phyloP scores from a whole-genome alignment of 2,797 vertebrate species.

The Holocentrus rufus region DNA sequence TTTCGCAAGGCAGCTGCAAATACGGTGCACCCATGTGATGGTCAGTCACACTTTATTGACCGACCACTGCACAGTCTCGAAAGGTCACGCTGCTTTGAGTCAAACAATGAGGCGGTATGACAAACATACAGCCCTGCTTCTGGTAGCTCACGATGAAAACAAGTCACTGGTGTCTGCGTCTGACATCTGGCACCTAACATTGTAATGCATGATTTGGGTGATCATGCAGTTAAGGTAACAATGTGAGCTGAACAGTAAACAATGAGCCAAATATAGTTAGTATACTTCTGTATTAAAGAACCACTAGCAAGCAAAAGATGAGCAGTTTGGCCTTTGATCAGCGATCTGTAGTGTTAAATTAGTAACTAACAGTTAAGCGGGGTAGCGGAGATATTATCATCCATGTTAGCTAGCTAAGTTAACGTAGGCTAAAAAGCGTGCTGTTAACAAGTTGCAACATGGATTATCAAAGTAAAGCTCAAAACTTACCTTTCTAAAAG shows the following conservation, averaged over 20 bases:
- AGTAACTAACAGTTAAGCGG: too few species aligned
- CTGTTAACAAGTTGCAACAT: constrained; percentile 4
- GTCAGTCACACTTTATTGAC: neutral
- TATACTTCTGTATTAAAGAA: neutral
- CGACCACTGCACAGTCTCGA: constrained; percentile 29
- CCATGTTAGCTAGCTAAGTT: constrained; percentile 42
- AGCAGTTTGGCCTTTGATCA: neutral
- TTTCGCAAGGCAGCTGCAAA: too few species aligned
- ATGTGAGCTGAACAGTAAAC: neutral
- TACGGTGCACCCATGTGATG: constrained; percentile 2
- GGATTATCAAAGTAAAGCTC: neutral
- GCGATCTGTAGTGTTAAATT: neutral
- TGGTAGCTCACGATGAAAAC: neutral
- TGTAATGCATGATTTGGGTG: neutral
- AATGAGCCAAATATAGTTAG: neutral
- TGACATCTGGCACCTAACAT: constrained; percentile 33
- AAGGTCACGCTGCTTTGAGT: constrained; percentile 20
- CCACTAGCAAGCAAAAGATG: neutral
- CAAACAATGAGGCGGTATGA: constrained; percentile 29
- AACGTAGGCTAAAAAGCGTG: constrained; percentile 20
- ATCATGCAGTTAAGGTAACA: neutral
- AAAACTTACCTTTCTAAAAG: constrained; percentile 36
- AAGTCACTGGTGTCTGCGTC: neutral
- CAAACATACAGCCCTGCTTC: neutral
- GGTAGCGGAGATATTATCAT: neutral